These are phyloP conservation scores for Limosa lapponica DNA, from an alignment of 2,797 vertebrate genomes.

Conservation along the genomic window DNA sequence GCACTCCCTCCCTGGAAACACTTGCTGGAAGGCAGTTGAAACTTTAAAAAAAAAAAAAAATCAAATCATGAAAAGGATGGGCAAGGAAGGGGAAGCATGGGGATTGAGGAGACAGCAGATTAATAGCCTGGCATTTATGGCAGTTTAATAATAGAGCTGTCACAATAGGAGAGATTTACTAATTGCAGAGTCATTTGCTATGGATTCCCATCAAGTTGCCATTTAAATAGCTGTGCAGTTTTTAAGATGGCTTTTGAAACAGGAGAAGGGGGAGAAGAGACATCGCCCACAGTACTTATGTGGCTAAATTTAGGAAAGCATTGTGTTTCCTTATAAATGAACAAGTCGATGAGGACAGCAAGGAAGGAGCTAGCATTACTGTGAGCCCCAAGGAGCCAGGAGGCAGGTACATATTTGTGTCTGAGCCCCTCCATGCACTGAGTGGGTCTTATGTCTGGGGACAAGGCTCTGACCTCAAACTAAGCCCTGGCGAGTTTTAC, in stretches of 20 bases:
- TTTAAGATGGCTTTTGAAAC: conserved; percentile 44
- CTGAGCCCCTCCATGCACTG: rapidly evolving
- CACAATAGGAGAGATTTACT: conserved; percentile 77
- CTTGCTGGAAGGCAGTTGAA: background rate
- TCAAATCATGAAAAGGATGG: background rate
- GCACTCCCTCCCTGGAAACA: background rate
- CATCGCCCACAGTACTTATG: background rate
- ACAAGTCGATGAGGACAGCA: background rate
- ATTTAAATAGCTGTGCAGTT: conserved; percentile 53
- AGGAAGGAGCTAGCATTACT: background rate
- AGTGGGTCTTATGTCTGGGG: background rate
- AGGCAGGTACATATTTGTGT: background rate
- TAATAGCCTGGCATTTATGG: conserved; percentile 73
- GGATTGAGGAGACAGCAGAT: conserved; percentile 69
- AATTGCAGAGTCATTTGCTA: conserved; percentile 74
- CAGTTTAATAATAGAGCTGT: conserved; percentile 79
- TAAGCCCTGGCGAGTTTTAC: background rate
- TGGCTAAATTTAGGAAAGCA: conserved; percentile 46
- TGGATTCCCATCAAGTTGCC: conserved; percentile 72
- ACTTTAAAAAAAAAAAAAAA: background rate
- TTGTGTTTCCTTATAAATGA: background rate
- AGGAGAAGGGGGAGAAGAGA: background rate
- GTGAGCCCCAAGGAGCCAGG: rapidly evolving
- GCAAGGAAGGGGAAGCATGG: conserved; percentile 29
- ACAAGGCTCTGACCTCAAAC: background rate